These are phyloP conservation scores for Pseudococcus jackbeardsleyi DNA, from an alignment of 2,888 invertebrate genomes.

Conservation along the genomic window DNA sequence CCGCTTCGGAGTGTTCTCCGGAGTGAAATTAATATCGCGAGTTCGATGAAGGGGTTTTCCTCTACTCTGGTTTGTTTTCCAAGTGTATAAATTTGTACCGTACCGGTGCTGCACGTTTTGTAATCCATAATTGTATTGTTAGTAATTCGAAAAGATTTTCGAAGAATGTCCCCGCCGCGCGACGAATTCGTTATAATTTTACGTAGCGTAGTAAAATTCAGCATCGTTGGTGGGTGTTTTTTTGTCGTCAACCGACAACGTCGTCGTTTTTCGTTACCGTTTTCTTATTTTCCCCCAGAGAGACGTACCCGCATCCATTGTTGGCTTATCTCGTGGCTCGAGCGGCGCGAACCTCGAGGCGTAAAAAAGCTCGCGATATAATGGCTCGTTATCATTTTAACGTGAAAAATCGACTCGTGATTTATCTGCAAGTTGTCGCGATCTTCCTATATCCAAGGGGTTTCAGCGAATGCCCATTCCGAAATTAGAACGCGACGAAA, in stretches of 20 bases:
- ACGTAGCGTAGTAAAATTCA: background rate
- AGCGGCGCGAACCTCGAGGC: background rate
- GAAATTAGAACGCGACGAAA: background rate
- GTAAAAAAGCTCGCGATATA: background rate
- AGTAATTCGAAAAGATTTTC: conserved; percentile 34
- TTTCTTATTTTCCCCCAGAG: conserved; percentile 14
- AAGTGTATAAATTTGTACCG: background rate
- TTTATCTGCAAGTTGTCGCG: background rate
- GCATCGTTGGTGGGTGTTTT: background rate
- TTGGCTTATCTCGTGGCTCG: background rate
- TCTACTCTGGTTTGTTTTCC: background rate
- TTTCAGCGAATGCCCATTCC: no score
- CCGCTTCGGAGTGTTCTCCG: conserved; percentile 4
- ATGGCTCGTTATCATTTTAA: background rate
- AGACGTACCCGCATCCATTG: background rate
- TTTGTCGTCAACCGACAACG: background rate
- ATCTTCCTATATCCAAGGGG: no score
- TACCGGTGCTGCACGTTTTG: background rate
- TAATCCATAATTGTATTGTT: background rate
- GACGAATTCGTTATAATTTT: conserved; percentile 33
- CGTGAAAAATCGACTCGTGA: conserved; percentile 27
- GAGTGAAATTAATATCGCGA: conserved; percentile 15
- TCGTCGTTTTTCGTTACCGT: background rate
- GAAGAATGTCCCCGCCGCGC: background rate
- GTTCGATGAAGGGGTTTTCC: background rate